These are phyloP conservation scores for Sisyra terminalis DNA, from an alignment of 2,888 invertebrate species.

Conservation along the genomic window DNA sequence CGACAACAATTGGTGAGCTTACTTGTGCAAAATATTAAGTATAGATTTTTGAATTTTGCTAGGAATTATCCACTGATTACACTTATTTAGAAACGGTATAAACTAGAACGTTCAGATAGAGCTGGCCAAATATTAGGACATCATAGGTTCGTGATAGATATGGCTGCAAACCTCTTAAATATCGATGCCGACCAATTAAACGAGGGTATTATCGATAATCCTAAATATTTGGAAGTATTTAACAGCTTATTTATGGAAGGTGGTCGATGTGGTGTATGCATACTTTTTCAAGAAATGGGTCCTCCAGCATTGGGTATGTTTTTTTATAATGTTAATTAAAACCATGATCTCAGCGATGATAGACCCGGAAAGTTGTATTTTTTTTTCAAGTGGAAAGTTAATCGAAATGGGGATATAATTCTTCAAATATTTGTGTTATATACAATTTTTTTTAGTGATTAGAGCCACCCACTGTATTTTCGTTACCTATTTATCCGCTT, in stretches of 20 bases:
- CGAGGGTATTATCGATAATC: slow-evolving; percentile 55
- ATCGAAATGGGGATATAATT: too few species aligned
- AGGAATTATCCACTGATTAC: slow-evolving; percentile 4
- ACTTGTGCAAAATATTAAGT: neutral
- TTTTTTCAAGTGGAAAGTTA: too few species aligned
- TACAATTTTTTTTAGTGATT: slow-evolving; percentile 31
- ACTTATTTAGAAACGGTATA: slow-evolving; percentile 39
- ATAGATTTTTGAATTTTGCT: slow-evolving; percentile 2
- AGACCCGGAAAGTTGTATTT: too few species aligned
- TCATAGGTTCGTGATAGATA: slow-evolving; percentile 51
- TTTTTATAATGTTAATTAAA: too few species aligned
- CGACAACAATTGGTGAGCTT: neutral
- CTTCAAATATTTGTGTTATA: too few species aligned
- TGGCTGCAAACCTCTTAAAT: slow-evolving; percentile 39
- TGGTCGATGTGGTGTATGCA: slow-evolving; percentile 40
- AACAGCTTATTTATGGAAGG: slow-evolving; percentile 43
- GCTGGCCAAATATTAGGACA: slow-evolving; percentile 29
- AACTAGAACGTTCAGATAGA: slow-evolving; percentile 35
- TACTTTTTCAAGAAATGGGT: slow-evolving; percentile 48
- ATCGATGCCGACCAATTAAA: slow-evolving; percentile 37
- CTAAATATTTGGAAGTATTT: slow-evolving; percentile 39
- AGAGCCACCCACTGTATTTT: too few species aligned
- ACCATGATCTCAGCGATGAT: too few species aligned
- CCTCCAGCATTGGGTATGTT: slow-evolving; percentile 45
- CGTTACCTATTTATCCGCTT: too few species aligned